These are phyloP conservation scores for Macroglossus sobrinus DNA, from an alignment of 2,113 vertebrate genomes.

Conservation along the genomic window DNA sequence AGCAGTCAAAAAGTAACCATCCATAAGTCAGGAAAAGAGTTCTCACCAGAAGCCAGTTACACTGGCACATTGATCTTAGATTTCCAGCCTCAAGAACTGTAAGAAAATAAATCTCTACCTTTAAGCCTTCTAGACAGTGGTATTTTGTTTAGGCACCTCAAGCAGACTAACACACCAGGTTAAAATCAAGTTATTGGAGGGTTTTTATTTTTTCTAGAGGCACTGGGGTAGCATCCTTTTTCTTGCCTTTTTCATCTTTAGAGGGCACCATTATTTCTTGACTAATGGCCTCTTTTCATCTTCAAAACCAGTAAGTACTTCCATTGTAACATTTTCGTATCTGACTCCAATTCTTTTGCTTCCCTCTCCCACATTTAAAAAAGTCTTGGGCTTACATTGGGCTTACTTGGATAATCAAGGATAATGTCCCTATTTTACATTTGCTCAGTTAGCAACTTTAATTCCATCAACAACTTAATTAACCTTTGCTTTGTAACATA, in stretches of 20 bases:
- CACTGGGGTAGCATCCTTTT: not conserved
- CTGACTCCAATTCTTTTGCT: not conserved
- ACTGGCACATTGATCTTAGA: not conserved
- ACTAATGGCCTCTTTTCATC: not conserved
- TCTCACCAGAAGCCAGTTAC: not conserved
- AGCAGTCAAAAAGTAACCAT: not conserved
- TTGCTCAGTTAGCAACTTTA: not conserved
- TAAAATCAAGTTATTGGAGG: not conserved
- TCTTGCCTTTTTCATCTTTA: not conserved
- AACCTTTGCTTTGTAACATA: not conserved
- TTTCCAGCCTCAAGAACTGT: not conserved
- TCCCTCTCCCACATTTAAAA: not conserved
- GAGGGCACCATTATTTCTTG: too few relatives aligned
- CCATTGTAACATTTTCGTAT: not conserved
- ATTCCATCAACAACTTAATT: not conserved
- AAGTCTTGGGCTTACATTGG: not conserved
- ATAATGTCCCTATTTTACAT: not conserved
- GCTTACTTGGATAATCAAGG: not conserved
- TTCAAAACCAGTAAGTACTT: not conserved
- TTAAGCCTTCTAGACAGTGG: too few relatives aligned
- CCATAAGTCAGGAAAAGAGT: not conserved
- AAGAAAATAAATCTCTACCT: not conserved
- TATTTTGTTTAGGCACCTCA: not conserved
- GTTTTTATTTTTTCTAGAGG: not conserved
- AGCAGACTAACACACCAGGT: not conserved